Evolutionary conservation across 1,140 invertebrate genomes (phyloP), one percentile per base, ranked within the genome.

Genomic region (Agrypnia vestita): DNA sequence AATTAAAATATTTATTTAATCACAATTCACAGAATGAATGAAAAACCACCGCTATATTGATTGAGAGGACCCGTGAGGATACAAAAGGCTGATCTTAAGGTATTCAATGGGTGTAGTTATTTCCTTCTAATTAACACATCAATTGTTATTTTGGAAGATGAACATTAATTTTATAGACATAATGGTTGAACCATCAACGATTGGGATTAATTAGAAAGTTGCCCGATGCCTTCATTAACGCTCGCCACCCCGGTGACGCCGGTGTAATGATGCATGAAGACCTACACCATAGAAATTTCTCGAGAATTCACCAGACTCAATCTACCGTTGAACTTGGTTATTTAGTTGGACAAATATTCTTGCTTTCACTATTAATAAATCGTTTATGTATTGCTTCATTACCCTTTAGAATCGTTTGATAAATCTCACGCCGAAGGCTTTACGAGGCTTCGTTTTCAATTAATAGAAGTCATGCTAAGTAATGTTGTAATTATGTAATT

Each of bases 301-400:
- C 17, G 17, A 59, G 13, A 11, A 11, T 21, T 59, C 55, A 59
- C 17, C 17, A 11, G 15, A 59, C 3, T 59, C 55, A 59, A 59
- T 21, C 55, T 13, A 59, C 17, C 55, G 15, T 59, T 12, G 25
- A 35, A 35, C n/a, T 25, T 13, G 61, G 61, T 25, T 64, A 43
- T 64, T 13, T 13, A 15, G 11, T 64, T 64, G 35, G 13, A 64
- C 19, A 43, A 64, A 64, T 64, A 25, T 64, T 64, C 35, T 64
- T 35, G 35, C 61, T 64, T 64, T 64, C 61, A 64, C 61, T 64
- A 13, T 8, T 25, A 43, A n/a, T 64, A 64, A 64, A 64, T 64
- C 35, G 61, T 64, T 64, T 43, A 19, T 59, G 55, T 59, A 59
- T 59, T 59, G 17, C 55, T 59, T 59, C 17, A 59, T 59, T 59